These are phyloP conservation scores for Thalassophryne amazonica DNA, from an alignment of 2,797 vertebrate genomes.

Conservation along the genomic window DNA sequence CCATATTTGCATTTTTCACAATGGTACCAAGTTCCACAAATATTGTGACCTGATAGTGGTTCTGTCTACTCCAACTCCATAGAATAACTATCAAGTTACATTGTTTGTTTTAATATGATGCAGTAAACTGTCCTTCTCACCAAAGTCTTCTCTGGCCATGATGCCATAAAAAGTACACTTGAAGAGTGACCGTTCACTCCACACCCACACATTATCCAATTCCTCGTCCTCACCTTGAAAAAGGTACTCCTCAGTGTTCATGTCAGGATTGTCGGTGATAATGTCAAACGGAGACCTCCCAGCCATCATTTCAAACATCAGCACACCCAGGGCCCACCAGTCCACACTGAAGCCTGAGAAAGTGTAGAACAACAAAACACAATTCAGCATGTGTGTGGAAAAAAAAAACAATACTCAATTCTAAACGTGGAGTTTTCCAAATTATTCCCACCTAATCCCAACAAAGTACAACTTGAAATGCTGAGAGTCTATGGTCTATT, in stretches of 20 bases:
- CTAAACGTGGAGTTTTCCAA: background rate
- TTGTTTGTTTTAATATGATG: too few species aligned
- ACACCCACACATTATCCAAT: background rate
- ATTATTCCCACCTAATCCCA: background rate
- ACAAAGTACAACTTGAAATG: background rate
- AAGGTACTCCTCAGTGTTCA: slow-evolving; percentile 99
- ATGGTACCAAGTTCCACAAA: too few species aligned
- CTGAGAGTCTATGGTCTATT: too few species aligned
- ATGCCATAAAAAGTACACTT: background rate
- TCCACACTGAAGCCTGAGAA: slow-evolving; percentile 93
- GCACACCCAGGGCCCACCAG: slow-evolving; percentile 97
- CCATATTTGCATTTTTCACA: too few species aligned
- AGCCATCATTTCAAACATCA: slow-evolving; percentile 99
- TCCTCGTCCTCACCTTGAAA: slow-evolving; percentile 88
- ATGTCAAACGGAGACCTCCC: slow-evolving; percentile 97
- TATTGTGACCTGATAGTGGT: too few species aligned
- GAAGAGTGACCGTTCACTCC: too few species aligned
- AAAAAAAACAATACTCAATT: background rate
- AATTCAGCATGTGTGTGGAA: background rate
- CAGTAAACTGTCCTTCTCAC: too few species aligned
- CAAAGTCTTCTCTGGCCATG: background rate
- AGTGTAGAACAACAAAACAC: background rate
- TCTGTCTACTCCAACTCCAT: too few species aligned
- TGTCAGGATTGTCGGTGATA: slow-evolving; percentile 98
- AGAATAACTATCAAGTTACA: too few species aligned